Conservation (phyloP, 2,113 vertebrate genomes). For the Hyaena hyaena region DNA sequence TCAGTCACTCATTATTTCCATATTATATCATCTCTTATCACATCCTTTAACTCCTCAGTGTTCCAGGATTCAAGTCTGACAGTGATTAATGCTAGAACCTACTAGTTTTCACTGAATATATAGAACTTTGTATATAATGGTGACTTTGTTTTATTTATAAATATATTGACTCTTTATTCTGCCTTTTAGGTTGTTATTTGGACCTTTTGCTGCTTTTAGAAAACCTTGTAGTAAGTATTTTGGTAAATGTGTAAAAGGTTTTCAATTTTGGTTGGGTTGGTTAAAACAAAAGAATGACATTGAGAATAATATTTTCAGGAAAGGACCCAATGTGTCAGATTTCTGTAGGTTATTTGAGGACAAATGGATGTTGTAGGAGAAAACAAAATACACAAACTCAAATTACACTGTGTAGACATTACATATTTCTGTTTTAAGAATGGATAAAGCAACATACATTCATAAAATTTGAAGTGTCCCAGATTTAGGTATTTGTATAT, state of each 20-base stretch:
- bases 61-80: not conserved
- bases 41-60: not conserved
- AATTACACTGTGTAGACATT: not conserved
- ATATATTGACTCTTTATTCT: not conserved
- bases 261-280: not conserved
- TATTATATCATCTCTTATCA: not conserved
- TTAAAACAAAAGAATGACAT: not conserved
- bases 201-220: not conserved
- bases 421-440: not conserved
- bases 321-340: not conserved
- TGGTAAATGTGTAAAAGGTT: not conserved
- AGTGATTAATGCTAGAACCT: not conserved
- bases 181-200: not conserved
- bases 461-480: not conserved
- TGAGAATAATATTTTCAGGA: not conserved
- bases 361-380: not conserved
- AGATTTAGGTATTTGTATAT: not conserved
- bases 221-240: not conserved
- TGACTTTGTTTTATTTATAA: not conserved
- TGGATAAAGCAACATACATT: not conserved
- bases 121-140: not conserved
- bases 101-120: not conserved
- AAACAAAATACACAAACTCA: not conserved
- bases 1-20: not conserved
- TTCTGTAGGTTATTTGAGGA: not conserved